phyloP scores from a whole-genome alignment of 37 sponge, comb jelly and placozoan species.

The Tethya wilhelma region DNA sequence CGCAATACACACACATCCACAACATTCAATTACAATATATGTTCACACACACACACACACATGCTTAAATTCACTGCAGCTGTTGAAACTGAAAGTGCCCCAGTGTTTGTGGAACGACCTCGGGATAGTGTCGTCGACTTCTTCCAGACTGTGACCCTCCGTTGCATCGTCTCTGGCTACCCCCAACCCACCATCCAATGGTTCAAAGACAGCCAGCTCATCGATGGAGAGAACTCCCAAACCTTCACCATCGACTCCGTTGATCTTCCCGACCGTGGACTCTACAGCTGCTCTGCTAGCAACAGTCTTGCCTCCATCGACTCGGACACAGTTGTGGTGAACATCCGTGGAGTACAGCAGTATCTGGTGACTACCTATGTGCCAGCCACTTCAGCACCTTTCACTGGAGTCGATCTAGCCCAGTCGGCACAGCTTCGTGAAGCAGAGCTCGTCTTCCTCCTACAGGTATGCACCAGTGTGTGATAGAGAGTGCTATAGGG shows the following conservation, averaged over 20 bases:
- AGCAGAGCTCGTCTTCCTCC: too few relatives aligned
- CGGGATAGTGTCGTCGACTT: background rate
- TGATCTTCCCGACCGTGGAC: constrained; percentile 2
- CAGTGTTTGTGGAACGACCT: background rate
- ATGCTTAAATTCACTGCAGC: background rate
- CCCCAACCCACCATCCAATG: constrained; percentile 40
- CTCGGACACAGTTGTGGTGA: background rate
- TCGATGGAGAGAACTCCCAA: background rate
- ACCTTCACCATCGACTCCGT: background rate
- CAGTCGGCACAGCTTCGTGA: too few relatives aligned
- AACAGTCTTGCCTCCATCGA: constrained; percentile 2
- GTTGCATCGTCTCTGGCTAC: constrained; percentile 9
- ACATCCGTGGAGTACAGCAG: constrained; percentile 6
- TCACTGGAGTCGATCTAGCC: too few relatives aligned
- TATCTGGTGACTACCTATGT: too few relatives aligned
- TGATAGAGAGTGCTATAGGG: too few relatives aligned
- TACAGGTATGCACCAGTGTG: too few relatives aligned
- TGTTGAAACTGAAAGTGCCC: background rate
- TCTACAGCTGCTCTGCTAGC: constrained; percentile 11
- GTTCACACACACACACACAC: too few relatives aligned
- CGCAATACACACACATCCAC: too few relatives aligned
- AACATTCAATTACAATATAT: too few relatives aligned
- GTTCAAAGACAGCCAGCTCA: constrained; percentile 24
- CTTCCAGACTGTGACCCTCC: constrained; percentile 10
- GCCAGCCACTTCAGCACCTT: too few relatives aligned